Conservation (phyloP, 2,888 invertebrate species). For the Scaptodrosophila latifasciaeformis region DNA sequence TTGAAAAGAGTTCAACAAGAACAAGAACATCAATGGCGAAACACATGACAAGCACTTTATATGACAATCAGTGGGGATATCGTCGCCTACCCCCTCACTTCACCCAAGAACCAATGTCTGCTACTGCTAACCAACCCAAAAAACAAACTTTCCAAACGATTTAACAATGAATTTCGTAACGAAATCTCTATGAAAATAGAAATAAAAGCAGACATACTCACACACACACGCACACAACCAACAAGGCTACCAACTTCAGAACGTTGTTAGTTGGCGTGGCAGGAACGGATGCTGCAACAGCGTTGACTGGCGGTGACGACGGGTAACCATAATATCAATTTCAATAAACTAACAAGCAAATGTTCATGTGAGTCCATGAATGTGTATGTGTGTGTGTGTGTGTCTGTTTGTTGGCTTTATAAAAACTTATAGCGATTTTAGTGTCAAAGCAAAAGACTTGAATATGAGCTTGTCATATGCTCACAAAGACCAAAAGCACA, state of each 20-base stretch:
- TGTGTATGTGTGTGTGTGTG: constrained; percentile 7
- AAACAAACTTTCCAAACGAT: constrained; percentile 51
- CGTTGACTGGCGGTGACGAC: background rate
- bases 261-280: constrained; percentile 27
- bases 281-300: background rate
- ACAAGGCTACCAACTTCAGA: constrained; percentile 8
- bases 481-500: constrained; percentile 11
- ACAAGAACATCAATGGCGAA: constrained; percentile 15
- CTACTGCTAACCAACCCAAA: background rate
- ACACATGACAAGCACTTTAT: constrained; percentile 5
- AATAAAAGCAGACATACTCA: constrained; percentile 37
- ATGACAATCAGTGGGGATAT: constrained; percentile 39
- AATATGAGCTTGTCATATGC: constrained; percentile 25
- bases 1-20: too few relatives aligned
- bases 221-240: constrained; percentile 14
- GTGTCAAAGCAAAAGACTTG: constrained; percentile 20
- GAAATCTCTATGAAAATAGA: constrained; percentile 46
- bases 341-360: constrained; percentile 63
- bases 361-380: constrained; percentile 19
- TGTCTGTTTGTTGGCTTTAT: background rate
- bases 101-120: background rate
- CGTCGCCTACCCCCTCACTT: too few relatives aligned
- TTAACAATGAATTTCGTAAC: constrained; percentile 51
- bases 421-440: constrained; percentile 5
- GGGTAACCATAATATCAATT: constrained; percentile 54